Evolutionary conservation across 2,113 vertebrate species (phyloP).

Genomic region (Jaculus jaculus): DNA sequence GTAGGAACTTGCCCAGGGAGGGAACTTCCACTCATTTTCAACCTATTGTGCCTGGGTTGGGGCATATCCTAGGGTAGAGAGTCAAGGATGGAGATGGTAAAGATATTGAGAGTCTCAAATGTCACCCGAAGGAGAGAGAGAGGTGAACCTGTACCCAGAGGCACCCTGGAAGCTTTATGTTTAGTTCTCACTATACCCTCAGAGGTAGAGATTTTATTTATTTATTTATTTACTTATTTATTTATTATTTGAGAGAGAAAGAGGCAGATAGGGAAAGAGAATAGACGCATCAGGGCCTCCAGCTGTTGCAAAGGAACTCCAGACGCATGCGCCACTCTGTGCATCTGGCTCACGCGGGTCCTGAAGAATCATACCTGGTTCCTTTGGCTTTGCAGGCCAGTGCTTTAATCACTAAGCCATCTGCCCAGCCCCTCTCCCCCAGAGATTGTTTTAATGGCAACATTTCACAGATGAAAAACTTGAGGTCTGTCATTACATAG

Average conservation of each 20-base stretch:
- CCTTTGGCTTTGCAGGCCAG: no score
- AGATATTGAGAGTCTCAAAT: neutral
- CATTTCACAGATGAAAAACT: constrained; percentile 25
- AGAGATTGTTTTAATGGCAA: neutral
- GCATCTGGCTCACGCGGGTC: no score
- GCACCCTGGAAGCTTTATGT: neutral
- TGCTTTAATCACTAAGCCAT: no score
- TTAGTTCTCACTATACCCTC: neutral
- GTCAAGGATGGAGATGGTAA: neutral
- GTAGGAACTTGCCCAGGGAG: neutral
- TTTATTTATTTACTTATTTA: no score
- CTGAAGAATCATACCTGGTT: no score
- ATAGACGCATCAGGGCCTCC: no score
- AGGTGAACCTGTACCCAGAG: neutral
- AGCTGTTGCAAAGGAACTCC: no score
- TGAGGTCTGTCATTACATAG: neutral
- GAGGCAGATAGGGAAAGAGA: no score
- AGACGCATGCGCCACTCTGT: no score
- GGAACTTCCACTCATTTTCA: neutral
- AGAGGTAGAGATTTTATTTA: neutral
- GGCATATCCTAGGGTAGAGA: neutral
- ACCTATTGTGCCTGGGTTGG: neutral
- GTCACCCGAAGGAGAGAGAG: neutral
- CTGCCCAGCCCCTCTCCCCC: no score
- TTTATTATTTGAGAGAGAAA: no score